phyloP scores from a whole-genome alignment of 2,113 vertebrate genomes.

The Physeter macrocephalus region DNA sequence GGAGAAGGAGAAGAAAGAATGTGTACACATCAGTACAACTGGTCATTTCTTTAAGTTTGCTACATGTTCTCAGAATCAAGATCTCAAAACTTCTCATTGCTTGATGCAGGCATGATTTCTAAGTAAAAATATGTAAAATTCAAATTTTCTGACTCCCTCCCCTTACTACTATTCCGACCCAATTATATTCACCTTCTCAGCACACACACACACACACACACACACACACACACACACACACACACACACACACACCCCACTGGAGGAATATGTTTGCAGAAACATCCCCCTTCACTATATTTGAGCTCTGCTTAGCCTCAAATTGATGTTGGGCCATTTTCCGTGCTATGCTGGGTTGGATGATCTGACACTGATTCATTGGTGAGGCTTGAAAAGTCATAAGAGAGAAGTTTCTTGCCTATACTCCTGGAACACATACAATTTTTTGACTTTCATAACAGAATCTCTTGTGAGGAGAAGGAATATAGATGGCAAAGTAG shows the following conservation, averaged over 20 bases:
- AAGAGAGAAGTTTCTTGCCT: background rate
- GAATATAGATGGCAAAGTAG: background rate
- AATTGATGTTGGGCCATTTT: background rate
- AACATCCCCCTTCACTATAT: background rate
- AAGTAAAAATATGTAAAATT: background rate
- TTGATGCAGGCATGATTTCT: background rate
- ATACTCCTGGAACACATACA: background rate
- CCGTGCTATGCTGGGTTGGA: background rate
- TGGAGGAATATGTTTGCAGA: background rate
- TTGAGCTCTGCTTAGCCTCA: background rate
- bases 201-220: accelerated
- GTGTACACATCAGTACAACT: background rate
- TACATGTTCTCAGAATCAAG: background rate
- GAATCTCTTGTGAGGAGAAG: background rate
- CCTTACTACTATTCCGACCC: no score
- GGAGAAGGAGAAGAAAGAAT: background rate
- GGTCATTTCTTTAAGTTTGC: background rate
- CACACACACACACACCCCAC: background rate
- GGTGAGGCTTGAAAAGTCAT: background rate
- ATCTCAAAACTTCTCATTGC: background rate
- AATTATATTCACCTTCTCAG: background rate
- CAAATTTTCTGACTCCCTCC: background rate
- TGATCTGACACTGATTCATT: background rate
- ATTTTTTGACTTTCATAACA: background rate
- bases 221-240: background rate